These are phyloP conservation scores for Danio choprae DNA, from an alignment of 2,797 vertebrate species.

Conservation along the genomic window DNA sequence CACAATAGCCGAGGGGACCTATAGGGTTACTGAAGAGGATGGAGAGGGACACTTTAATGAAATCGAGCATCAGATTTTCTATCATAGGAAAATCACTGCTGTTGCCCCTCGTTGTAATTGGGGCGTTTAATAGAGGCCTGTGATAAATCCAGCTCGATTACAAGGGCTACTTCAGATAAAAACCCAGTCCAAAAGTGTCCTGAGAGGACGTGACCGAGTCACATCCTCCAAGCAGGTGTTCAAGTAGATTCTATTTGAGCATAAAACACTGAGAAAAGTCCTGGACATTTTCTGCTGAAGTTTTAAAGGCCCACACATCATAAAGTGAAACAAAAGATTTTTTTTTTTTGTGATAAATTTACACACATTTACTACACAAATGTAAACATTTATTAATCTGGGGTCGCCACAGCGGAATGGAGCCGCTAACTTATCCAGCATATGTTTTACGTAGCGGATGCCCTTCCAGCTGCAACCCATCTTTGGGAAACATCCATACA, in stretches of 20 bases:
- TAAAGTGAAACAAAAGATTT: no score
- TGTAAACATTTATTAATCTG: no score
- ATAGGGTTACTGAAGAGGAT: conserved; percentile 70
- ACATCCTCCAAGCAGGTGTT: conserved; percentile 78
- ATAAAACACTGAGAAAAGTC: neutral
- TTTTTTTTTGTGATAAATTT: neutral
- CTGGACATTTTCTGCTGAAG: no score
- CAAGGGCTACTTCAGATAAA: conserved; percentile 73
- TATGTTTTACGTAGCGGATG: no score
- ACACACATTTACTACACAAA: no score
- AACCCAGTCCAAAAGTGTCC: conserved; percentile 71
- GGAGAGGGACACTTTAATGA: conserved; percentile 72
- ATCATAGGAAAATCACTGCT: conserved; percentile 77
- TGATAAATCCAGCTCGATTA: conserved; percentile 76
- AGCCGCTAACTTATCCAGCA: no score
- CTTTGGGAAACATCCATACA: no score
- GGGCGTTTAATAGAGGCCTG: conserved; percentile 77
- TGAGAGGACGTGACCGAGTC: conserved; percentile 73
- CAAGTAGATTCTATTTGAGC: conserved; percentile 47
- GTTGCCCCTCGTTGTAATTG: conserved; percentile 78
- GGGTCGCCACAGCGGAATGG: no score
- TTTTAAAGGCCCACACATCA: no score
- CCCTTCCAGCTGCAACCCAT: no score
- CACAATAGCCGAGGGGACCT: conserved; percentile 69
- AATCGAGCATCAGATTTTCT: conserved; percentile 73